Conservation (phyloP, 2,797 vertebrate genomes). For the Platalea minor region DNA sequence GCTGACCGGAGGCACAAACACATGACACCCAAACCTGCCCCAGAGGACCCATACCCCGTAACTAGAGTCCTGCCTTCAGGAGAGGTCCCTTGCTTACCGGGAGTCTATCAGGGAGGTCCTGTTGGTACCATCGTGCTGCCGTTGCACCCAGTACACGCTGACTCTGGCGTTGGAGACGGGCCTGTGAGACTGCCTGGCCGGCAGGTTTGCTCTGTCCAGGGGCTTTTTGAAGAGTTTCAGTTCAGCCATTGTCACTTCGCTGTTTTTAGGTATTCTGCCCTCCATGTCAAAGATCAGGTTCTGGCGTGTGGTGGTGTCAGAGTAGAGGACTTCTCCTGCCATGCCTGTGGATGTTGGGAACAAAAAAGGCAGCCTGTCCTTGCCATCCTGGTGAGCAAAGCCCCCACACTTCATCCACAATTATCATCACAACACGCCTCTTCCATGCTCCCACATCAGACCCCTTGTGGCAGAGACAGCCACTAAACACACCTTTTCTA, state of each 20-base stretch:
- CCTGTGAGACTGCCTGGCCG: slow-evolving; percentile 76
- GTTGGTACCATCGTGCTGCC: slow-evolving; percentile 83
- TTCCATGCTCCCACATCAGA: background rate
- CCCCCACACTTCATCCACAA: background rate
- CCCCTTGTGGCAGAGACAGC: background rate
- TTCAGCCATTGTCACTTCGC: slow-evolving; percentile 93
- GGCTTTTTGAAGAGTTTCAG: slow-evolving; percentile 92
- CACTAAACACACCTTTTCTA: slow-evolving; percentile 21
- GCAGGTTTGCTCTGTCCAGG: slow-evolving; percentile 71
- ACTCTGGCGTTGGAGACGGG: slow-evolving; percentile 85
- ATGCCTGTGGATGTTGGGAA: slow-evolving; percentile 73
- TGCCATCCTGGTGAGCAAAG: background rate
- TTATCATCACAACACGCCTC: background rate
- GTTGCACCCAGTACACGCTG: slow-evolving; percentile 90
- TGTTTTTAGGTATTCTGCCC: slow-evolving; percentile 86
- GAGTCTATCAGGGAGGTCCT: slow-evolving; percentile 90
- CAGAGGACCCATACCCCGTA: background rate
- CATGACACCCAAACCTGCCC: background rate
- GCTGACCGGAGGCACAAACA: background rate
- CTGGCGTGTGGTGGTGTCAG: slow-evolving; percentile 80
- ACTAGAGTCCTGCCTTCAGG: background rate
- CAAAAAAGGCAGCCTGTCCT: background rate
- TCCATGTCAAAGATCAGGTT: slow-evolving; percentile 90
- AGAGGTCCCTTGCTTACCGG: slow-evolving; percentile 75
- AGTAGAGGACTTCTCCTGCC: slow-evolving; percentile 82